Conservation (phyloP, 2,888 invertebrate genomes). For the Cecidostiba fungosa region DNA sequence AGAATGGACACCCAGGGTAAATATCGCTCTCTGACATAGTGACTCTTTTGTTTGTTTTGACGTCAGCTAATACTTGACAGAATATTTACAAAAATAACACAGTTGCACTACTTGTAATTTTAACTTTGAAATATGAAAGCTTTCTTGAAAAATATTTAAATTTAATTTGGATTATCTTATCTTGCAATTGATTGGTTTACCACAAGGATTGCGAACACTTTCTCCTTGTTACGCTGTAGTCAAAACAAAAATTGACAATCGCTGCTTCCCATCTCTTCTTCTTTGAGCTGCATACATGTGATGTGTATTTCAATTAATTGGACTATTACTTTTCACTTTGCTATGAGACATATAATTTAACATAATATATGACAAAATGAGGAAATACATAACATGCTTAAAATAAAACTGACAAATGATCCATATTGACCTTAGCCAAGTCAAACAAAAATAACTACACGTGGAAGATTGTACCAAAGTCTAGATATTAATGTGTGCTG, state of each 20-base stretch:
- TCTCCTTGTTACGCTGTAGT: not conserved
- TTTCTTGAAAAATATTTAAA: not conserved
- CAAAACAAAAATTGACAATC: not conserved
- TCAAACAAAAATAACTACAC: slow-evolving; percentile 68
- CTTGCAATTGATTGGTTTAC: not conserved
- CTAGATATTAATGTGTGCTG: slow-evolving; percentile 43
- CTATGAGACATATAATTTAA: slow-evolving; percentile 17
- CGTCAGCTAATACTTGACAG: no score
- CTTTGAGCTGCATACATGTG: not conserved
- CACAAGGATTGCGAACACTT: not conserved
- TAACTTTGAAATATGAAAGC: not conserved
- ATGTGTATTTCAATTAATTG: not conserved
- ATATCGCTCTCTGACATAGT: not conserved
- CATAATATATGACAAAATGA: slow-evolving; percentile 42
- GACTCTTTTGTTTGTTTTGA: no score
- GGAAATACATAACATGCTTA: slow-evolving; percentile 61
- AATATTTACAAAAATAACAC: no score
- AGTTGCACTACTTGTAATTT: not conserved
- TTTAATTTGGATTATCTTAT: not conserved
- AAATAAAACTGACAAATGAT: slow-evolving; percentile 68
- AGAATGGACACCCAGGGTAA: slow-evolving; percentile 76
- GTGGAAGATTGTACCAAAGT: slow-evolving; percentile 47
- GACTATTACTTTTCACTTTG: slow-evolving; percentile 13
- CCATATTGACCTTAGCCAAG: slow-evolving; percentile 67
- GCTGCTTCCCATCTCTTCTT: no score